A percentile compares a stretch with the other conserved stretches of the same genome.
phyloP scores from a whole-genome alignment of 2,888 invertebrate species.

The Psylliodes chrysocephalus region DNA sequence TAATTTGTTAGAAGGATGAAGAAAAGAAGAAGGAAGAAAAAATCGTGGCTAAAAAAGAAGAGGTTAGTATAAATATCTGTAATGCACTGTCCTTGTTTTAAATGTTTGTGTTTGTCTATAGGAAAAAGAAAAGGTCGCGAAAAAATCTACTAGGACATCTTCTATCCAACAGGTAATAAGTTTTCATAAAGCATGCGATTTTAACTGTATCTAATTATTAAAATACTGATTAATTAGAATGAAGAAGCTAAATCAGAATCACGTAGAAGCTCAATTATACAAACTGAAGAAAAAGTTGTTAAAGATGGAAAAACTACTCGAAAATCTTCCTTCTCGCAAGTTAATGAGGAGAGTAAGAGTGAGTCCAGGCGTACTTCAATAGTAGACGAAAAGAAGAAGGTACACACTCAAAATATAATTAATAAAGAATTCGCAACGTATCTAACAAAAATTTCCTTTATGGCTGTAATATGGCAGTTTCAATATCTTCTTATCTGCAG shows the following conservation, averaged over 20 bases:
- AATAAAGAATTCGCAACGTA: too few species aligned
- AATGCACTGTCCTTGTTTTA: constrained; percentile 39
- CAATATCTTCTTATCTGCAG: too few species aligned
- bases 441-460: too few species aligned
- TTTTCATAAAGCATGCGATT: background rate
- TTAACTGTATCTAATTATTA: background rate
- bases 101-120: constrained; percentile 50
- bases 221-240: constrained; percentile 47
- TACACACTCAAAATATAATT: constrained; percentile 40
- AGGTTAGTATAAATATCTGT: constrained; percentile 51
- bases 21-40: constrained; percentile 60
- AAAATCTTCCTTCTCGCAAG: constrained; percentile 61
- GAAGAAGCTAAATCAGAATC: constrained; percentile 61
- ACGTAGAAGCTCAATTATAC: constrained; percentile 59
- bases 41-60: constrained; percentile 56
- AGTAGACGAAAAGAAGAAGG: constrained; percentile 63
- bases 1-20: constrained; percentile 53
- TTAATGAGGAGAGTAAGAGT: constrained; percentile 63
- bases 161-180: constrained; percentile 59
- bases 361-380: constrained; percentile 66
- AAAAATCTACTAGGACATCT: constrained; percentile 63
- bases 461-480: too few species aligned
- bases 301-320: constrained; percentile 62
- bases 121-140: constrained; percentile 70
- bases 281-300: constrained; percentile 60